Percentiles rank a stretch among this genome's conserved stretches.
Conservation (phyloP, 2,888 invertebrate species). For the Temnothorax rugatulus region DNA sequence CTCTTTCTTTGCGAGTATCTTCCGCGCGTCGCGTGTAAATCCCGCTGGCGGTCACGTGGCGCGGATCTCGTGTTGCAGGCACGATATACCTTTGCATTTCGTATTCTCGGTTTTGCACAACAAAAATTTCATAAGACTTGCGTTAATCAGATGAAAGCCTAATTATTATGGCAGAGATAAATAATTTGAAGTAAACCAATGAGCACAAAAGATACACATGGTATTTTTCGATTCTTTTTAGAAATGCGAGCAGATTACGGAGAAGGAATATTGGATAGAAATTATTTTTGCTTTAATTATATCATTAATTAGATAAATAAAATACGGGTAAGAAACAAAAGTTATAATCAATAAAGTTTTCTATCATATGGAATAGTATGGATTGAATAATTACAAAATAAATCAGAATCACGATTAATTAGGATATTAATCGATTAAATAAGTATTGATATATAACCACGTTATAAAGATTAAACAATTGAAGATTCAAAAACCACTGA, state of each 20-base stretch:
- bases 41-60: not conserved
- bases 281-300: not conserved
- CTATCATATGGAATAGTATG: not conserved
- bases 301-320: not conserved
- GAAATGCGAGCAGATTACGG: not conserved
- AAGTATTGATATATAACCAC: conserved; percentile 18
- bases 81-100: not conserved
- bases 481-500: not conserved
- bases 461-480: conserved; percentile 16
- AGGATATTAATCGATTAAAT: not conserved
- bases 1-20: not conserved
- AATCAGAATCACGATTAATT: conserved; percentile 17
- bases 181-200: not conserved
- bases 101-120: not conserved
- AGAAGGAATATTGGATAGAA: not conserved
- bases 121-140: not conserved
- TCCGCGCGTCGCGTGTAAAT: not conserved
- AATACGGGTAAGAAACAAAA: not conserved
- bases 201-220: not conserved
- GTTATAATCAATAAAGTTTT: not conserved
- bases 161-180: not conserved
- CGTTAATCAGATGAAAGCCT: not conserved
- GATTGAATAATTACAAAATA: not conserved
- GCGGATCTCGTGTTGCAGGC: not conserved
- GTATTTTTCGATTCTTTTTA: not conserved